Base-by-base conservation (phyloP, 2,888 invertebrate species). In the Serrognathus titanus region DNA sequence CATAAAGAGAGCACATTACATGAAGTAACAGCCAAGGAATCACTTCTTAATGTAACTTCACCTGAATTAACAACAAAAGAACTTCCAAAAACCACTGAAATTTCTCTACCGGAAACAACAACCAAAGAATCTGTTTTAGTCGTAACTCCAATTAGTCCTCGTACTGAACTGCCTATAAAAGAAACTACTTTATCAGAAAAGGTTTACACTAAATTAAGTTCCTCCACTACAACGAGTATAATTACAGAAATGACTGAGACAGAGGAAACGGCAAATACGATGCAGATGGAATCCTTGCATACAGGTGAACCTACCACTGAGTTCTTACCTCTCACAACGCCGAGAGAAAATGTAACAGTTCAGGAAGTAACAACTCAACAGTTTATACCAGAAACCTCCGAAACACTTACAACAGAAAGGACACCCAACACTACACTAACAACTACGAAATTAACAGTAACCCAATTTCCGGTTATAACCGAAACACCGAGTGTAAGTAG, bases 401-500 rank as follows among this genome's bases (percentile, higher is more conserved):
- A 16, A 16, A 16, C 48, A 58, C 53, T 31, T 16, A 16, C 39
- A 48, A 20, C 48, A 39, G 8, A 8, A 37, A 35, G 20, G 43
- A 48, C 51, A 40, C 24, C 40, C 36, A 11, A 37, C 16, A 49
- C 53, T 41, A 24, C 36, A 51, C 39, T 46, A 46, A 53, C 49
- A 48, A 48, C 49, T 12, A 12, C 41, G 53, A 16, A 46, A 39
- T 12, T 55, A 13, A 8, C 31, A 43, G 48, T 45, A 47, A 48
- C 45, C 41, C 12, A 16, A 10, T 35, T 24, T 12, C 38, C 52
- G n/a, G 13, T 36, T 10, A 43, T 36, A 8, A 43, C 16, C 16
- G 16, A 16, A 16, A 16, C 52, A 36, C 40, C 41, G 31, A 13
- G 37, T 36, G 37, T 10, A 35, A 45, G 39, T 5, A 70, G 78